Percentiles rank a stretch among this genome's conserved stretches.
phyloP scores from a whole-genome alignment of 1,140 invertebrate genomes.

The Nylanderia fulva region DNA sequence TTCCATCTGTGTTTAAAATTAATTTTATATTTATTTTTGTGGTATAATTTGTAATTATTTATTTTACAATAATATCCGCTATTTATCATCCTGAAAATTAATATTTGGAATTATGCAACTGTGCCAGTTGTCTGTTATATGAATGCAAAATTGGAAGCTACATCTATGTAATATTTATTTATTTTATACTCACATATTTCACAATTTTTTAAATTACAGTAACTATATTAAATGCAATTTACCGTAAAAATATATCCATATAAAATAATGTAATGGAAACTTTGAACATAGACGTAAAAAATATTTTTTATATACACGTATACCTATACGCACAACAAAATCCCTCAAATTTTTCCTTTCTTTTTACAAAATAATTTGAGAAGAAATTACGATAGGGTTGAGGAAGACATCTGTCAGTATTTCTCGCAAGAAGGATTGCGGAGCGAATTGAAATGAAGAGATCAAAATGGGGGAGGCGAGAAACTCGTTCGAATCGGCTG shows the following conservation, averaged over 20 bases:
- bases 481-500: slow-evolving; percentile 51
- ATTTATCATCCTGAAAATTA: slow-evolving; percentile 15
- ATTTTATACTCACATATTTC: slow-evolving; percentile 3
- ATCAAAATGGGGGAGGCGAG: slow-evolving; percentile 36
- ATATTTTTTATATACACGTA: too few relatives aligned
- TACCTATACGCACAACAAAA: too few relatives aligned
- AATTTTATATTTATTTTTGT: background rate
- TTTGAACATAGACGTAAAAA: too few relatives aligned
- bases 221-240: slow-evolving; percentile 1
- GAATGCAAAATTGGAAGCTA: background rate
- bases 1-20: slow-evolving; percentile 30
- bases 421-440: slow-evolving; percentile 34
- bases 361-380: background rate
- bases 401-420: slow-evolving; percentile 40
- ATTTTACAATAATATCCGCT: slow-evolving; percentile 19
- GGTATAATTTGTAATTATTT: background rate
- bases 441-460: slow-evolving; percentile 54
- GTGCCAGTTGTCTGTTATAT: too few relatives aligned
- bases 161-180: background rate
- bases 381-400: slow-evolving; percentile 18
- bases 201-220: background rate
- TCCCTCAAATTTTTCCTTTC: too few relatives aligned
- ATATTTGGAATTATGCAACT: slow-evolving; percentile 22
- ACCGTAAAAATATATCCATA: background rate
- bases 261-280: too few relatives aligned